A percentile compares a stretch with the other conserved stretches of the same genome.
Evolutionary conservation across 2,113 vertebrate species (phyloP).

Genomic region (Sceloporus undulatus): DNA sequence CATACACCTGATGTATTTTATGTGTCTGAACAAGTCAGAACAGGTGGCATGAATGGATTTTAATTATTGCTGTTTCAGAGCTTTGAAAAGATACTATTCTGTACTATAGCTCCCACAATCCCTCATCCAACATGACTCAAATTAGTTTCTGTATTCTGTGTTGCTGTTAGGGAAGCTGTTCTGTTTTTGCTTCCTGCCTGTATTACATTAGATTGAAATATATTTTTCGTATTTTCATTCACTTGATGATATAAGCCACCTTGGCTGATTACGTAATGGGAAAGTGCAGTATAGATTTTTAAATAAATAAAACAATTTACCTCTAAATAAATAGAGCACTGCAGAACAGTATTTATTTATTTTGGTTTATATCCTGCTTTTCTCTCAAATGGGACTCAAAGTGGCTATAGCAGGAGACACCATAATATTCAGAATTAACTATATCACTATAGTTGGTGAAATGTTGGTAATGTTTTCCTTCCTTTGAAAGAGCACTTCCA

Average conservation of each 20-base stretch:
- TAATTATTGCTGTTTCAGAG: too few relatives aligned
- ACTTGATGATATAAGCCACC: neutral
- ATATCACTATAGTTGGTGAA: conserved; percentile 51
- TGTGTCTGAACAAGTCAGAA: too few relatives aligned
- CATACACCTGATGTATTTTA: neutral
- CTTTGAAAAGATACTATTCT: too few relatives aligned
- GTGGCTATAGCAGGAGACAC: neutral
- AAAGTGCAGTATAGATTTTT: neutral
- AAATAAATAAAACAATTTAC: neutral
- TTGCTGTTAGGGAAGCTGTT: neutral
- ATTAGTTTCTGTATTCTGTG: too few relatives aligned
- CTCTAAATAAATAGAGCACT: conserved; percentile 20
- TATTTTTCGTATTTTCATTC: neutral
- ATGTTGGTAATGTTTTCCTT: conserved; percentile 62
- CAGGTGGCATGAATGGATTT: too few relatives aligned
- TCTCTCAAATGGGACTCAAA: too few relatives aligned
- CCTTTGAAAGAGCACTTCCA: conserved; percentile 47
- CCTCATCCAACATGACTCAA: too few relatives aligned
- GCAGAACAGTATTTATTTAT: neutral
- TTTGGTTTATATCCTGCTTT: too few relatives aligned
- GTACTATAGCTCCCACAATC: too few relatives aligned
- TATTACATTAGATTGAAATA: neutral
- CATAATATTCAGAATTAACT: conserved; percentile 30
- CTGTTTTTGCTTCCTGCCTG: neutral
- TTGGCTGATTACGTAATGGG: neutral